Evolutionary conservation across 23 tunicate genomes (phyloP).

Genomic region (Halocynthia roretzi): DNA sequence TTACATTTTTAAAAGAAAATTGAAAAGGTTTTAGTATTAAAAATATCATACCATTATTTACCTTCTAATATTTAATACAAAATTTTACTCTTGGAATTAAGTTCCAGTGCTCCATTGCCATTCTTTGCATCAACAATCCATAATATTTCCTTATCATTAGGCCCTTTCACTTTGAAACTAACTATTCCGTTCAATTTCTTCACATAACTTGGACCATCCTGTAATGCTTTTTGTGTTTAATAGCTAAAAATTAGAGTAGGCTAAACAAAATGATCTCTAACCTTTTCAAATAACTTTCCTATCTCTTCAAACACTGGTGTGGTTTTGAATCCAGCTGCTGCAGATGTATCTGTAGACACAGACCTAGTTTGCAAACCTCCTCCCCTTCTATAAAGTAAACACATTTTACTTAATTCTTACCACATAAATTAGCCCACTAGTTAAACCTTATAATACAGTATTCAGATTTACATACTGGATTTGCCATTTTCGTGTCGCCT

Average conservation of each 20-base stretch:
- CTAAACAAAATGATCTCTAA: conserved; percentile 17
- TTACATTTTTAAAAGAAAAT: background rate
- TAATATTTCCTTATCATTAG: conserved; percentile 41
- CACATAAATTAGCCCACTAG: too few relatives aligned
- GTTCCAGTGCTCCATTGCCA: conserved; percentile 72
- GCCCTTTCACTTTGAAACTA: conserved; percentile 60
- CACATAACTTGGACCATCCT: conserved; percentile 65
- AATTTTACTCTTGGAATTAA: conserved; percentile 51
- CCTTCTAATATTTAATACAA: background rate
- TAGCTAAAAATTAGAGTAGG: background rate
- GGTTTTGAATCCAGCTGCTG: conserved; percentile 91
- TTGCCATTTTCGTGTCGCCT: conserved; percentile 20
- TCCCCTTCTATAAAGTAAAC: too few relatives aligned
- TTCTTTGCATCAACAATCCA: conserved; percentile 76
- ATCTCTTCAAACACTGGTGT: conserved; percentile 75
- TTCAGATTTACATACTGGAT: too few relatives aligned
- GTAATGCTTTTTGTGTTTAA: background rate
- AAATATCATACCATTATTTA: background rate
- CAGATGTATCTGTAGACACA: conserved; percentile 31
- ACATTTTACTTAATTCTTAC: too few relatives aligned
- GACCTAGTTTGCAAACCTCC: too few relatives aligned
- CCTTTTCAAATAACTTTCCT: conserved; percentile 21
- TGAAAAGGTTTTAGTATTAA: background rate
- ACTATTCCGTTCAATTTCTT: conserved; percentile 85
- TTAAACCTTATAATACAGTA: too few relatives aligned